Evolutionary conservation across 2,888 invertebrate genomes (phyloP), one percentile per base, ranked within the genome.

Genomic region (Acanthosoma haemorrhoidale): DNA sequence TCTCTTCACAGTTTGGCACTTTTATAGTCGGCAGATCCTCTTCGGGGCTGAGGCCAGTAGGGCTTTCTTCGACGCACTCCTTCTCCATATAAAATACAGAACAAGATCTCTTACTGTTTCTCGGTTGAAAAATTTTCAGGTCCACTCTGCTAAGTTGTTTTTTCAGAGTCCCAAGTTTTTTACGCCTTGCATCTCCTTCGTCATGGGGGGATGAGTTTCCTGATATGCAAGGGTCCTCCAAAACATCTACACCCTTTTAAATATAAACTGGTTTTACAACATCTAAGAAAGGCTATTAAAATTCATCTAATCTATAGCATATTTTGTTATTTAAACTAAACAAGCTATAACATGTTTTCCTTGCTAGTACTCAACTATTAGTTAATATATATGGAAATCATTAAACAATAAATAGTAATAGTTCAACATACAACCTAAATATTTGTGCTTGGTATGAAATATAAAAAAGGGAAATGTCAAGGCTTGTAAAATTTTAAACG

Each of bases 71-170:
- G 73, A 82, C 78, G 39, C 81, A 80, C 36, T 81, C 79, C 70
- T 81, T 78, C 70, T 82, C 81, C 34, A 81, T 80, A 51, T 73
- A 71, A 41, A 72, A 78, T 41, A 76, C 70, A 70, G 77, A 77
- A 73, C 77, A 78, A 57, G 79, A 77, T 64, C 78, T 78, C 74
- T 77, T 73, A 60, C 68, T 73, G 57, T 70, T 71, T 59, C 69
- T 59, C 2, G 73, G 70, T 41, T 73, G 73, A 59, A 73, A 73
- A 72, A 88, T 81, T 79, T 88, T 90, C 77, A 88, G 82, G 79
- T 90, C 90, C 75, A 91, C 91, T 81, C 86, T 89, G 73, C 90
- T 90, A 76, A 92, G 84, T 81, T 91, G 91, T 76, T 91, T 86
- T 80, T 92, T 92, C 72, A 92, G 83, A 80, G 88, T 90, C 16